Evolutionary conservation across 2,888 invertebrate genomes (phyloP).

Genomic region (Hydropsyche betteni): DNA sequence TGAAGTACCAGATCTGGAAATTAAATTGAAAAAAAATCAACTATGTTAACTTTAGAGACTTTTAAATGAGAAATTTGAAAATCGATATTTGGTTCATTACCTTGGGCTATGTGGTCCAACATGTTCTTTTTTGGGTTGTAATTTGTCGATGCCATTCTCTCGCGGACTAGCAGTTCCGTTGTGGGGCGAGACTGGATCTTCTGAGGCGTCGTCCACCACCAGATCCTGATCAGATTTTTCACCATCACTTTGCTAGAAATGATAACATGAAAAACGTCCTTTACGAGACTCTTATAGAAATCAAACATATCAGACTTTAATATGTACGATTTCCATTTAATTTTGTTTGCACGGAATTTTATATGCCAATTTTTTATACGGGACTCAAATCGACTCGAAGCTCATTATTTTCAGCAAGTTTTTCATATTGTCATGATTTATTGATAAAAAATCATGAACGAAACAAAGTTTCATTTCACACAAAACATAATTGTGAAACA

Average conservation of each 20-base stretch:
- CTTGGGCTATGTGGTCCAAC: slow-evolving; percentile 74
- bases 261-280: slow-evolving; percentile 32
- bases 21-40: not conserved
- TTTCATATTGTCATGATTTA: slow-evolving; percentile 25
- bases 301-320: not conserved
- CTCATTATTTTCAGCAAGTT: not conserved
- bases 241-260: slow-evolving; percentile 77
- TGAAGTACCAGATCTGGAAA: slow-evolving; percentile 80
- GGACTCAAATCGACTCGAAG: not conserved
- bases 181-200: slow-evolving; percentile 86
- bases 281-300: slow-evolving; percentile 33
- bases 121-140: slow-evolving; percentile 80
- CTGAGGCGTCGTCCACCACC: slow-evolving; percentile 94
- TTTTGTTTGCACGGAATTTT: not conserved
- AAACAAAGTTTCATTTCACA: slow-evolving; percentile 6
- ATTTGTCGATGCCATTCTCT: slow-evolving; percentile 86
- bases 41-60: not conserved
- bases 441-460: slow-evolving; percentile 15
- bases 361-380: not conserved
- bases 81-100: slow-evolving; percentile 57
- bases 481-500: not conserved
- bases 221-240: slow-evolving; percentile 91
- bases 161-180: slow-evolving; percentile 90
- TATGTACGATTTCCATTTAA: not conserved
- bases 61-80: not conserved